Evolutionary conservation across 1,140 invertebrate genomes (phyloP), one percentile per base, ranked within the genome.

Genomic region (Brachionus angularis): DNA sequence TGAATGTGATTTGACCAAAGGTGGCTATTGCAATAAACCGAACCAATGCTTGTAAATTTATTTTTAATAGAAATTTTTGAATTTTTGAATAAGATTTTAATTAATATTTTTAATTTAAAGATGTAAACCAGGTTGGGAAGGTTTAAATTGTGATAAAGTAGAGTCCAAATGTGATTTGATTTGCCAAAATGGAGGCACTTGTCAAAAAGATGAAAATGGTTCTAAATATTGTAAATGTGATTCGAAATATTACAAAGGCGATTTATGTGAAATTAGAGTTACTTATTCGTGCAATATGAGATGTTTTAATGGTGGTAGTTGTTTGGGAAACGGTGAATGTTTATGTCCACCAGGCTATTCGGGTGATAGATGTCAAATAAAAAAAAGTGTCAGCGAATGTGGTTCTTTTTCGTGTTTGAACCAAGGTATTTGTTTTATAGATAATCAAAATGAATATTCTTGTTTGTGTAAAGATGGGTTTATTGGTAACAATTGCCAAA

Each of bases 371-470:
- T 71, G 67, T 52, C 12, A 71, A 39, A 52, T 34, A 36, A 71
- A 71, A 71, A 3, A 46, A 44, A 27, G 27, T 23, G 33, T 31
- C 5, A 42, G 31, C 3, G 31, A 50, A n/a, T 50, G 49, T 44
- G 67, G 67, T 12, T 3, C n/a, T 16, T 55, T 39, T 55, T 52
- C 67, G 27, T 71, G 67, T 16, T 10, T 36, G 27, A 50, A 71
- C 12, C 27, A 14, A 36, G 67, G 67, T 4, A 33, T n/a, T 36
- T 71, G 67, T 34, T 36, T 71, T n/a, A 53, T 71, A 18, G 50
- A 71, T 39, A 71, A 71, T 29, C 34, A 71, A 44, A 71, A 71
- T 36, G 42, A 55, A 8, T 71, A 52, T 16, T 36, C 46, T n/a
- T 71, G 67, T 71, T 16, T 71, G 27, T 71, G 67, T 55, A 27